These are phyloP conservation scores for Corvus hawaiiensis DNA, from an alignment of 2,113 vertebrate species.

Conservation along the genomic window DNA sequence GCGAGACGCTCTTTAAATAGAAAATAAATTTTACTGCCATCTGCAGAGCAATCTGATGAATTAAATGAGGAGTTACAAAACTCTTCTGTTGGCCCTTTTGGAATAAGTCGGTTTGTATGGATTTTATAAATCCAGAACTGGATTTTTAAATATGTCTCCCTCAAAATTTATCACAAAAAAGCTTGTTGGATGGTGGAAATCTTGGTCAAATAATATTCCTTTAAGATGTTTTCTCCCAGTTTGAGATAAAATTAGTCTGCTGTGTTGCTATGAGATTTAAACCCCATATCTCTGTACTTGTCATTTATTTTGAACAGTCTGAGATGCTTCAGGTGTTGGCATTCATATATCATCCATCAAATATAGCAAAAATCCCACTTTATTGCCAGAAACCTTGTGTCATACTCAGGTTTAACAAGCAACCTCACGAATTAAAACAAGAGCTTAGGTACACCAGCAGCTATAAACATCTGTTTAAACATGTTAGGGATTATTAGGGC, in stretches of 20 bases:
- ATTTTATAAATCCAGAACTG: background rate
- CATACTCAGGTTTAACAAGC: constrained; percentile 27
- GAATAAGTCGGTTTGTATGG: background rate
- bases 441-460: background rate
- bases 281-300: background rate
- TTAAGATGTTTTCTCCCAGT: background rate
- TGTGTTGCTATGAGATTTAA: background rate
- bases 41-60: constrained; percentile 39
- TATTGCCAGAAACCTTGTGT: background rate
- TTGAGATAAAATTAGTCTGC: background rate
- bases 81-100: background rate
- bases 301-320: background rate
- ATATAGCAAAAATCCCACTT: background rate
- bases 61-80: constrained; percentile 14
- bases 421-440: constrained; percentile 25
- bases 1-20: constrained; percentile 38
- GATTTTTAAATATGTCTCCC: background rate
- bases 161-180: background rate
- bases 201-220: background rate
- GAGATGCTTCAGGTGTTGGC: background rate
- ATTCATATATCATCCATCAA: background rate
- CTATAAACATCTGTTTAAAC: constrained; percentile 62
- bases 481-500: constrained; percentile 40
- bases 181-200: background rate
- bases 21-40: constrained; percentile 31